Conservation (phyloP, 2,797 vertebrate genomes). For the Melanotaenia nigrans region DNA sequence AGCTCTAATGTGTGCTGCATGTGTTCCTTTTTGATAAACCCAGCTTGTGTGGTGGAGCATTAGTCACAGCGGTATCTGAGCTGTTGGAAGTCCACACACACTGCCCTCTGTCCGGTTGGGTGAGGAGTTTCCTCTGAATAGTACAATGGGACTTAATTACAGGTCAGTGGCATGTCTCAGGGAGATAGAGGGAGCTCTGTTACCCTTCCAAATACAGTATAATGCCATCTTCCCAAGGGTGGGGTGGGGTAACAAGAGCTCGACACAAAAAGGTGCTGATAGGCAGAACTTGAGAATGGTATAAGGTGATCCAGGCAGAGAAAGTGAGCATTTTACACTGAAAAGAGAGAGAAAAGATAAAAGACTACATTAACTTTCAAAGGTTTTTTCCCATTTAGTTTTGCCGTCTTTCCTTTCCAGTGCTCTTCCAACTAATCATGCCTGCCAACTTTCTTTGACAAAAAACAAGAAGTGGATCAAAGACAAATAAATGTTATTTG, state of each 20-base stretch:
- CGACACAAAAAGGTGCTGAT: conserved; percentile 80
- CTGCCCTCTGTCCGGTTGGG: conserved; percentile 75
- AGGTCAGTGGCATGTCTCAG: conserved; percentile 81
- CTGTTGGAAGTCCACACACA: conserved; percentile 70
- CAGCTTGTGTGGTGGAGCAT: conserved; percentile 70
- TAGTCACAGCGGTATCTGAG: conserved; percentile 73
- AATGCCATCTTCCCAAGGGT: conserved; percentile 83
- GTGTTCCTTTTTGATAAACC: conserved; percentile 76
- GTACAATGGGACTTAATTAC: conserved; percentile 83
- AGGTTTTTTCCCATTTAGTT: conserved; percentile 57
- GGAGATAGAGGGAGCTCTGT: conserved; percentile 82
- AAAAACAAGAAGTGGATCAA: conserved; percentile 27
- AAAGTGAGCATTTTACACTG: conserved; percentile 71
- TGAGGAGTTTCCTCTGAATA: conserved; percentile 75
- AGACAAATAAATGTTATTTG: conserved; percentile 11
- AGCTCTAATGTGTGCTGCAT: conserved; percentile 67
- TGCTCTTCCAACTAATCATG: conserved; percentile 34
- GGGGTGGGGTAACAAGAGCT: conserved; percentile 77
- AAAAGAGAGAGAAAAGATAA: conserved; percentile 67
- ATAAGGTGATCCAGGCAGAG: conserved; percentile 72
- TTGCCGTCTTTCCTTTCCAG: conserved; percentile 43
- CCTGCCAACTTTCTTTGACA: conserved; percentile 44
- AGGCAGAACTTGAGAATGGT: conserved; percentile 75
- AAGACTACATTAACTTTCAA: conserved; percentile 66
- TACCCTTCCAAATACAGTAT: conserved; percentile 82